Evolutionary conservation across 2,797 vertebrate genomes (phyloP).

Genomic region (Notolepis coatsorum): DNA sequence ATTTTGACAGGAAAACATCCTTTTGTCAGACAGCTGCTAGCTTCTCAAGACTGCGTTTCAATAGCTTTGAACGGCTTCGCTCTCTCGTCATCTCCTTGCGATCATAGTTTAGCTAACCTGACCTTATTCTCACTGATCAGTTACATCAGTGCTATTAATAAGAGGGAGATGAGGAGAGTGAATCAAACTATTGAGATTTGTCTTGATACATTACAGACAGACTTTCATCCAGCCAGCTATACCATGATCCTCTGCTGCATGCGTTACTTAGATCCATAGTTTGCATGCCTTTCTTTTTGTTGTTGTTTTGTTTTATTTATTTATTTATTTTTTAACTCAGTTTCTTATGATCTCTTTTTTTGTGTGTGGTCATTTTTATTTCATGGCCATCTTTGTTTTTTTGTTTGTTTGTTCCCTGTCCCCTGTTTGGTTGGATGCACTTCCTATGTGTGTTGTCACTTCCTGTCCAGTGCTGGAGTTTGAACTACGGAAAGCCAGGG

Average conservation of each 20-base stretch:
- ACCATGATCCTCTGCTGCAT: constrained; percentile 98
- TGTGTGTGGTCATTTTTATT: constrained; percentile 91
- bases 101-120: constrained; percentile 13
- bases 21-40: constrained; percentile 96
- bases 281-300: constrained; percentile 89
- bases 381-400: constrained; percentile 93
- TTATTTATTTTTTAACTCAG: constrained; percentile 81
- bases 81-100: constrained; percentile 33
- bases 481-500: constrained; percentile 99
- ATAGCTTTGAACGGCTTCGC: constrained; percentile 35
- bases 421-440: constrained; percentile 97
- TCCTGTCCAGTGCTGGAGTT: constrained; percentile 99
- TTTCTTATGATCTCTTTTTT: constrained; percentile 81
- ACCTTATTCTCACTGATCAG: constrained; percentile 28
- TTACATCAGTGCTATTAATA: constrained; percentile 22
- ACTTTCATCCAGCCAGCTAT: constrained; percentile 85
- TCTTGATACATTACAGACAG: constrained; percentile 62
- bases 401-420: constrained; percentile 89
- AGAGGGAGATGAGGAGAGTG: constrained; percentile 51
- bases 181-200: constrained; percentile 25
- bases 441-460: constrained; percentile 89
- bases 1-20: constrained; percentile 77
- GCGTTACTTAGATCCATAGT: constrained; percentile 91
- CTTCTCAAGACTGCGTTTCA: constrained; percentile 41
- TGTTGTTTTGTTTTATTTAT: constrained; percentile 28